Percentiles rank a stretch among this genome's conserved stretches.
phyloP scores from a whole-genome alignment of 2,113 vertebrate genomes.

The Kryptolebias marmoratus region DNA sequence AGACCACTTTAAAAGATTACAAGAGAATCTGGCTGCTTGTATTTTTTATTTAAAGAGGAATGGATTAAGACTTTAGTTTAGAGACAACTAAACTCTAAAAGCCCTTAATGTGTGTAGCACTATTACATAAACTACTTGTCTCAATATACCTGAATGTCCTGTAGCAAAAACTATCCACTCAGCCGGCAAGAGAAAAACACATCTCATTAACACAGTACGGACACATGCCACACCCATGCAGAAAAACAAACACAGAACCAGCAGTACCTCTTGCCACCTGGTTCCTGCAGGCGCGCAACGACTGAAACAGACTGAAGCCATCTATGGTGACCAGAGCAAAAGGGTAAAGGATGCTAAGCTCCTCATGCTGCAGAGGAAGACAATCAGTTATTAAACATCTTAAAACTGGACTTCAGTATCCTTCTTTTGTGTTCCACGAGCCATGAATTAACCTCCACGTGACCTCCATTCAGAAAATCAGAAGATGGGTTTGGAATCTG shows the following conservation, averaged over 20 bases:
- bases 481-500: too few species aligned
- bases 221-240: background rate
- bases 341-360: conserved; percentile 95
- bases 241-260: conserved; percentile 1
- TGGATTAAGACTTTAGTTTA: too few species aligned
- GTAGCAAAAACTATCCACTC: conserved; percentile 45
- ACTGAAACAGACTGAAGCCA: conserved; percentile 98
- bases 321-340: conserved; percentile 95
- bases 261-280: conserved; percentile 94
- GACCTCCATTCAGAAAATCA: too few species aligned
- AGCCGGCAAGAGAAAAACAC: conserved; percentile 41
- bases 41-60: too few species aligned
- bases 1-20: too few species aligned
- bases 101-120: background rate
- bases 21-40: too few species aligned
- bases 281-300: conserved; percentile 96
- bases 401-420: background rate
- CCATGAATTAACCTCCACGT: too few species aligned
- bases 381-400: background rate
- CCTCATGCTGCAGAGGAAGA: conserved; percentile 87
- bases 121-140: background rate
- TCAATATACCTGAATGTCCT: conserved; percentile 43
- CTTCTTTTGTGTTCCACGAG: too few species aligned
- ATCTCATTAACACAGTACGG: conserved; percentile 22
- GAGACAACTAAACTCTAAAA: background rate